Conservation (phyloP, 2,797 vertebrate genomes). For the Micrastur ruficollis region DNA sequence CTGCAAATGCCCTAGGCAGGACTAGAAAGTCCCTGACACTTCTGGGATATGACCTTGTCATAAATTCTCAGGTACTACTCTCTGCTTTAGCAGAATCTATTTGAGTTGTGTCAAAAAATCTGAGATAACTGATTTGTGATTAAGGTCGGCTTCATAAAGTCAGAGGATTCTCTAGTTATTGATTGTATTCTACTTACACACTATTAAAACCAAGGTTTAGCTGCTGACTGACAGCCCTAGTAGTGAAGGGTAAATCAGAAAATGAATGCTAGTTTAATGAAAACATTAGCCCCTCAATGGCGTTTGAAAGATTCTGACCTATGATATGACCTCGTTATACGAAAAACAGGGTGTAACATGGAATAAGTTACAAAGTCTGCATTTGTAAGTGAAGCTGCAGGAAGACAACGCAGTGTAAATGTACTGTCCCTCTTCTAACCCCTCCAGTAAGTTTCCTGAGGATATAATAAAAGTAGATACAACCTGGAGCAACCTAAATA, state of each 20-base stretch:
- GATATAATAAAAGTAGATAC: not conserved
- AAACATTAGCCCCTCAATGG: not conserved
- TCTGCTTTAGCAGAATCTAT: not conserved
- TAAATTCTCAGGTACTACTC: not conserved
- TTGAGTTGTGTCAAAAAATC: not conserved
- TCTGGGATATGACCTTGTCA: not conserved
- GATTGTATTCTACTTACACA: not conserved
- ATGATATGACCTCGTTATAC: not conserved
- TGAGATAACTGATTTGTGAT: not conserved
- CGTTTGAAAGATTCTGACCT: not conserved
- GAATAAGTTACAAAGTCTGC: not conserved
- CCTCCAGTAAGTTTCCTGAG: not conserved
- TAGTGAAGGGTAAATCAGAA: not conserved
- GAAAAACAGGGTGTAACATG: not conserved
- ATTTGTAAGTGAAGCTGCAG: not conserved
- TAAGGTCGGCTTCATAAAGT: constrained; percentile 20
- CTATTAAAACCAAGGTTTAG: not conserved
- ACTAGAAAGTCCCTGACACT: not conserved
- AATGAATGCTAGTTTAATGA: not conserved
- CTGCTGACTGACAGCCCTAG: not conserved
- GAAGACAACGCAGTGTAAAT: not conserved
- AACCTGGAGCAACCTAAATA: not conserved
- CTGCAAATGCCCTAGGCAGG: not conserved
- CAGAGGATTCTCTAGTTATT: not conserved
- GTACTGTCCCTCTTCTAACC: not conserved